Evolutionary conservation across 1,140 invertebrate species (phyloP).

Genomic region (Platyura marginata): DNA sequence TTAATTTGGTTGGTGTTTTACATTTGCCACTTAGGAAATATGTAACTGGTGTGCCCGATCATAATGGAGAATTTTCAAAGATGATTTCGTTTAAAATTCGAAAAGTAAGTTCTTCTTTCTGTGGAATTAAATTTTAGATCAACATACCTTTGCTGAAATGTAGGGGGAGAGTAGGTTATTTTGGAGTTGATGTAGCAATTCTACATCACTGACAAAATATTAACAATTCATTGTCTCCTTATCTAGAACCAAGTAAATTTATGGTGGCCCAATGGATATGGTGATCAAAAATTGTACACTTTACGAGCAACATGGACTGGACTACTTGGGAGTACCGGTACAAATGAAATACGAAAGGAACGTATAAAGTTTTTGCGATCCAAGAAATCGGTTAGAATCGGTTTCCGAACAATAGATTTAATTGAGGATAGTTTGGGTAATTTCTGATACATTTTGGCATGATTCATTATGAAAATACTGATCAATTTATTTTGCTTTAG

Average conservation of each 20-base stretch:
- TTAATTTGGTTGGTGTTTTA: background rate
- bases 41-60: slow-evolving; percentile 9
- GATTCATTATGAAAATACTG: background rate
- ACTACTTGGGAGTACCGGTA: slow-evolving; percentile 8
- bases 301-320: slow-evolving; percentile 32
- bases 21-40: background rate
- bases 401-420: slow-evolving; percentile 73
- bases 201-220: no score
- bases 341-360: slow-evolving; percentile 14
- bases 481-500: slow-evolving; percentile 4
- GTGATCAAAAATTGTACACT: slow-evolving; percentile 59
- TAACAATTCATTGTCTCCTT: no score
- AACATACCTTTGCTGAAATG: no score
- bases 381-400: slow-evolving; percentile 38
- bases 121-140: no score
- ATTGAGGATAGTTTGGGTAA: slow-evolving; percentile 42
- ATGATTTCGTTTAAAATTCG: background rate
- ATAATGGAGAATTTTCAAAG: background rate
- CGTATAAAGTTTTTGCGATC: slow-evolving; percentile 6
- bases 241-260: slow-evolving; percentile 30
- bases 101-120: no score
- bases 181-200: no score
- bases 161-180: no score
- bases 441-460: no score
- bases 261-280: slow-evolving; percentile 96